Conservation (phyloP, 2,113 vertebrate species). For the Rhinogobius similis region DNA sequence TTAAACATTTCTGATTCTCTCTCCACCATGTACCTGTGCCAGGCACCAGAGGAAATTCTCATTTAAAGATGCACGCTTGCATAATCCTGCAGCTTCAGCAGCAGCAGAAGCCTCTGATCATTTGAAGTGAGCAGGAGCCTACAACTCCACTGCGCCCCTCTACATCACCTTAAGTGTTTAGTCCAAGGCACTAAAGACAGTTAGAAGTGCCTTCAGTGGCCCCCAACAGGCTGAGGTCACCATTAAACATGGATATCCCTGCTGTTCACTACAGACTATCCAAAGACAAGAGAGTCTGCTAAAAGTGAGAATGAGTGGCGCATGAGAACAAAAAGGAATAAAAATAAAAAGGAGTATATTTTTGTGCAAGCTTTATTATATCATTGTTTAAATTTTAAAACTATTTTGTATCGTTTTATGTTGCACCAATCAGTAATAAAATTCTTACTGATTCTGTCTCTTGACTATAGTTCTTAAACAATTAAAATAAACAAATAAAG, state of each 20-base stretch:
- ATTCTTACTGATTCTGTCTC: no score
- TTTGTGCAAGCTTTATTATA: no score
- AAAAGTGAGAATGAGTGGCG: neutral
- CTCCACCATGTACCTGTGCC: conserved; percentile 10
- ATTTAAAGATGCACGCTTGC: conserved; percentile 38
- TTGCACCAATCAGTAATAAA: no score
- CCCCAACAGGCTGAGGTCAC: conserved; percentile 9
- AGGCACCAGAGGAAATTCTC: conserved; percentile 24
- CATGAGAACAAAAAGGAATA: neutral
- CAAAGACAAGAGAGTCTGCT: neutral
- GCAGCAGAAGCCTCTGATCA: conserved; percentile 8
- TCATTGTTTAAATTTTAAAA: no score
- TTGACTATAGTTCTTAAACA: no score
- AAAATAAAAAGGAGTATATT: neutral
- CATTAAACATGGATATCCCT: neutral
- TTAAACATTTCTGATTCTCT: neutral
- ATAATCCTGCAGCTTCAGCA: conserved; percentile 41
- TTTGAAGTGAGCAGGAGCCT: conserved; percentile 9
- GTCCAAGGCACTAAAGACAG: conserved; percentile 7
- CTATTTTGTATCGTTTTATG: no score
- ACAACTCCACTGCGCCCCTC: conserved; percentile 18
- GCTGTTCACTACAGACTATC: neutral
- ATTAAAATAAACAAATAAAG: no score
- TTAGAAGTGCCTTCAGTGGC: conserved; percentile 5
- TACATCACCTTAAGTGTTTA: conserved; percentile 7